Conservation (phyloP, 1,140 invertebrate genomes). For the Bombus confusus region DNA sequence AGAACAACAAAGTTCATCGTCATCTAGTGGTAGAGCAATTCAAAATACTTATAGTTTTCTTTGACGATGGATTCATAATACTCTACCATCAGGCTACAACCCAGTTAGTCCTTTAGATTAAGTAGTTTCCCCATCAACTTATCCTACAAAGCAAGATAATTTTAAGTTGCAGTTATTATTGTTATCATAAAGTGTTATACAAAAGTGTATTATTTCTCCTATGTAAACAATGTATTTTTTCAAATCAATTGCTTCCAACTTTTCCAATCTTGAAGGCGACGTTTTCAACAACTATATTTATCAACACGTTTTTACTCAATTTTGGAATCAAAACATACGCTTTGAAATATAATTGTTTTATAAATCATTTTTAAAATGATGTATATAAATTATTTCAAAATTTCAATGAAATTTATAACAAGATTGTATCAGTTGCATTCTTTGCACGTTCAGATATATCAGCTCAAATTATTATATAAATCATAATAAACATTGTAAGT, state of each 20-base stretch:
- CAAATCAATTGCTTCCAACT: slow-evolving; percentile 42
- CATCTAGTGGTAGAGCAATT: slow-evolving; percentile 85
- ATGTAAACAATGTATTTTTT: slow-evolving; percentile 34
- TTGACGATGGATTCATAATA: slow-evolving; percentile 82
- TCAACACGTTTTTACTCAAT: background rate
- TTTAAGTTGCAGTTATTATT: slow-evolving; percentile 18
- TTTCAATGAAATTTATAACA: background rate
- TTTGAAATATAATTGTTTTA: slow-evolving; percentile 8
- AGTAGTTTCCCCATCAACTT: slow-evolving; percentile 41
- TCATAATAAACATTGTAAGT: background rate
- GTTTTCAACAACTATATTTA: slow-evolving; percentile 13
- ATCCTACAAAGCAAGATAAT: slow-evolving; percentile 3
- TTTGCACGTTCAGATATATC: slow-evolving; percentile 51
- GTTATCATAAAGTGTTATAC: background rate
- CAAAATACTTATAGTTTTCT: slow-evolving; percentile 90
- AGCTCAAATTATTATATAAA: slow-evolving; percentile 8
- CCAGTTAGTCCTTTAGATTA: slow-evolving; percentile 73
- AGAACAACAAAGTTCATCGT: slow-evolving; percentile 78
- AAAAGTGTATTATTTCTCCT: slow-evolving; percentile 17
- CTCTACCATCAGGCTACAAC: slow-evolving; percentile 72
- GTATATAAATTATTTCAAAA: slow-evolving; percentile 9
- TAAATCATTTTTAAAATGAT: slow-evolving; percentile 2
- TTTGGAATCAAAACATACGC: background rate
- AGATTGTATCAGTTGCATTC: background rate
- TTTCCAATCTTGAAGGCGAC: slow-evolving; percentile 27